Percentiles rank a stretch among this genome's conserved stretches.
Evolutionary conservation across 2,113 vertebrate genomes (phyloP).

Genomic region (Notechis scutatus): DNA sequence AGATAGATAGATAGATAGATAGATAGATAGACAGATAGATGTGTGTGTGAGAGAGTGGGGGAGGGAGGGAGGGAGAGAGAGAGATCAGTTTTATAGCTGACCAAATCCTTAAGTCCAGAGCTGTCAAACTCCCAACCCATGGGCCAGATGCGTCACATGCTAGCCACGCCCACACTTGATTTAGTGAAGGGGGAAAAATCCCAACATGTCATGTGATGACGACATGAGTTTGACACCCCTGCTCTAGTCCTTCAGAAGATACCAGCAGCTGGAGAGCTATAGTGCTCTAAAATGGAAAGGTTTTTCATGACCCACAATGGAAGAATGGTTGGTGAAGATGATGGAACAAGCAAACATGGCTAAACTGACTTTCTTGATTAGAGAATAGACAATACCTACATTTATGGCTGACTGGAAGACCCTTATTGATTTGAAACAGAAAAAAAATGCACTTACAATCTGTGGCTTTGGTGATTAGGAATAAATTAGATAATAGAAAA

Average conservation of each 20-base stretch:
- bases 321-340: background rate
- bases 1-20: no score
- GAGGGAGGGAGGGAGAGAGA: no score
- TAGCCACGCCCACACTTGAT: no score
- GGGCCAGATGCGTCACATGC: no score
- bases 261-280: background rate
- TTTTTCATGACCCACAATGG: background rate
- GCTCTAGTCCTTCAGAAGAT: background rate
- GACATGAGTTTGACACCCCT: no score
- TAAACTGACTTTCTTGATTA: background rate
- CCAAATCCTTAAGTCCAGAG: background rate
- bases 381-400: background rate
- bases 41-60: no score
- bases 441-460: background rate
- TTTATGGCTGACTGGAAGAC: background rate
- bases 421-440: background rate
- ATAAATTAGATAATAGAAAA: background rate
- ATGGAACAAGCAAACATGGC: background rate
- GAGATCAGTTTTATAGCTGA: background rate
- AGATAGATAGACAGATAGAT: no score
- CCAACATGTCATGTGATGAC: no score
- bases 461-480: background rate
- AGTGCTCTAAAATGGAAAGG: background rate
- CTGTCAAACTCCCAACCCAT: no score
- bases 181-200: no score